Evolutionary conservation across 2,113 vertebrate species (phyloP).

Genomic region (Fulmarus glacialis): DNA sequence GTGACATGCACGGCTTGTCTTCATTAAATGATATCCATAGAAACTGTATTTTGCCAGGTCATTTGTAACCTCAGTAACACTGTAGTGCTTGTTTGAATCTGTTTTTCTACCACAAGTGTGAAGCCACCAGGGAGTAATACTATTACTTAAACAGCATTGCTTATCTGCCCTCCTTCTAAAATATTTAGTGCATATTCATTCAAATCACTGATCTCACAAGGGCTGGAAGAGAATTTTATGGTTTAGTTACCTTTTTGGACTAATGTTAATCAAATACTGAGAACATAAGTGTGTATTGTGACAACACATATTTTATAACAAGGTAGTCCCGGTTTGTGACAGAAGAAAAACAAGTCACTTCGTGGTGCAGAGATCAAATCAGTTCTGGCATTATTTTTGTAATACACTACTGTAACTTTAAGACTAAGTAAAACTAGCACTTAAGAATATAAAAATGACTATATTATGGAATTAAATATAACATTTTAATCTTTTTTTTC

Average conservation of each 20-base stretch:
- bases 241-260: conserved; percentile 17
- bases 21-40: conserved; percentile 54
- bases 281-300: background rate
- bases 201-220: background rate
- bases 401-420: background rate
- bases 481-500: background rate
- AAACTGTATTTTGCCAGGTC: conserved; percentile 63
- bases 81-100: conserved; percentile 46
- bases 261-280: conserved; percentile 24
- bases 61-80: conserved; percentile 40
- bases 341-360: conserved; percentile 21
- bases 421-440: background rate
- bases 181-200: conserved; percentile 14
- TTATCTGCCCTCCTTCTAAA: conserved; percentile 39
- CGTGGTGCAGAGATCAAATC: background rate
- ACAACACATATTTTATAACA: background rate
- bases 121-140: conserved; percentile 48
- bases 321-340: background rate
- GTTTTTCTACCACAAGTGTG: conserved; percentile 57
- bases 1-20: background rate
- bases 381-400: background rate
- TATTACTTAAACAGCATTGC: conserved; percentile 20
- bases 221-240: background rate
- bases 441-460: background rate
- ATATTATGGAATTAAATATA: background rate